These are phyloP conservation scores for Diacarnus erythraeanus DNA, from an alignment of 37 sponge, comb jelly and placozoan genomes.

Conservation along the genomic window DNA sequence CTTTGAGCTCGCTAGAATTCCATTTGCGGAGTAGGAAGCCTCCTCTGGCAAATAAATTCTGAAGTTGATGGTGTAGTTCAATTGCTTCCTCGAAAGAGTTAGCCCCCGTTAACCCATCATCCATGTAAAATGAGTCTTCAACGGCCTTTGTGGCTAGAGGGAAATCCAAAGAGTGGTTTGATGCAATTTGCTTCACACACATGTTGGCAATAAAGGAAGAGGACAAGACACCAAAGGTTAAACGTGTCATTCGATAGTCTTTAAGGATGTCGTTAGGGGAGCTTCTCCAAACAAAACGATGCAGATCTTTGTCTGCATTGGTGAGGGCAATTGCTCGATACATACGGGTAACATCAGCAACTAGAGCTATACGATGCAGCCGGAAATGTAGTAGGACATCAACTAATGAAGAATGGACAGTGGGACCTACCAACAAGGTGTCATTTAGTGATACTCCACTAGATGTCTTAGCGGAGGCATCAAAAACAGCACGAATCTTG, in stretches of 20 bases:
- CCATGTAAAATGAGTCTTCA: conserved; percentile 23
- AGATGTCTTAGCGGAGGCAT: no score
- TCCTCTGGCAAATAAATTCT: not conserved
- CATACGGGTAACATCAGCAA: no score
- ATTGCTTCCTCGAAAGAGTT: conserved; percentile 27
- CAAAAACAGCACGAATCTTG: no score
- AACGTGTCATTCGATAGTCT: conserved; percentile 53
- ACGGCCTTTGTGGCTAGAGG: conserved; percentile 1
- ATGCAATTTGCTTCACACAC: no score
- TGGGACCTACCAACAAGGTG: no score
- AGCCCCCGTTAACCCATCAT: conserved; percentile 32
- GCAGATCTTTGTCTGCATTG: conserved; percentile 28
- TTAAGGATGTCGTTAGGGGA: not conserved
- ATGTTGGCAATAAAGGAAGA: conserved; percentile 53
- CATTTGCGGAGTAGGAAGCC: conserved; percentile 41
- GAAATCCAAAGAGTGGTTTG: not conserved
- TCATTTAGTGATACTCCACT: no score
- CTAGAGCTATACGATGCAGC: no score
- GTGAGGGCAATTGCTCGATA: no score
- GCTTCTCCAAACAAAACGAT: conserved; percentile 44
- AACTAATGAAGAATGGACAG: no score
- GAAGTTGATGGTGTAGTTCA: conserved; percentile 7
- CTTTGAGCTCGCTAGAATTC: conserved; percentile 30
- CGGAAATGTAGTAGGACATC: no score
- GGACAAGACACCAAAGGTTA: conserved; percentile 56